Conservation (phyloP, 2,113 vertebrate genomes). For the Dendropsophus ebraccatus region DNA sequence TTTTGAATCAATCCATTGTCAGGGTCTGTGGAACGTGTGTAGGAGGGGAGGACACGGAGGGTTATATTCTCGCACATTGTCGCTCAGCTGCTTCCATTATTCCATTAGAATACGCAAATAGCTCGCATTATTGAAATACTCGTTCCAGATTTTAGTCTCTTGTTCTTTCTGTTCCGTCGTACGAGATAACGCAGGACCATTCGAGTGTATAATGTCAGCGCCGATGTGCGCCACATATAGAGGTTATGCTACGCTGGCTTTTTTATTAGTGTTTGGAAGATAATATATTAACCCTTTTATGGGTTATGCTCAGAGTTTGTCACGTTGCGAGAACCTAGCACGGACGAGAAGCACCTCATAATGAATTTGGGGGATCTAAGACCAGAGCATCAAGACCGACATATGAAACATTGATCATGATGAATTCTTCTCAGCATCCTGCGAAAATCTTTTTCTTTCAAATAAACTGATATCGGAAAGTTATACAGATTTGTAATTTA, state of each 20-base stretch:
- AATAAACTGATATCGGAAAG: no score
- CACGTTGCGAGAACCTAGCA: no score
- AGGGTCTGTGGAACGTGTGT: constrained; percentile 66
- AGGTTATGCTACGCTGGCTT: no score
- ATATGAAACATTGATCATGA: no score
- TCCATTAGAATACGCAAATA: constrained; percentile 69
- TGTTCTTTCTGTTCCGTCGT: not conserved
- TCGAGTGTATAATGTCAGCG: not conserved
- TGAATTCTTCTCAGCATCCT: no score
- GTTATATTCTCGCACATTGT: constrained; percentile 67
- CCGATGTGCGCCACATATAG: not conserved
- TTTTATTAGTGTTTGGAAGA: not conserved
- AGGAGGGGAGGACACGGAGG: constrained; percentile 69
- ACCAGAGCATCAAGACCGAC: no score
- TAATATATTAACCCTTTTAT: not conserved
- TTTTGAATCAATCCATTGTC: constrained; percentile 85
- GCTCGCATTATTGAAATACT: constrained; percentile 60
- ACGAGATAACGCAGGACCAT: constrained; percentile 6
- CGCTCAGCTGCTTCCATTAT: constrained; percentile 77
- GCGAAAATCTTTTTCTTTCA: no score
- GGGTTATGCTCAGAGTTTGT: not conserved
- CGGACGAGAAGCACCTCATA: no score
- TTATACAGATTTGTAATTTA: no score
- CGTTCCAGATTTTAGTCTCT: constrained; percentile 58
- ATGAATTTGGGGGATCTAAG: no score